Base-by-base conservation (phyloP, 1,140 invertebrate species). In the Camponotus vicinus region DNA sequence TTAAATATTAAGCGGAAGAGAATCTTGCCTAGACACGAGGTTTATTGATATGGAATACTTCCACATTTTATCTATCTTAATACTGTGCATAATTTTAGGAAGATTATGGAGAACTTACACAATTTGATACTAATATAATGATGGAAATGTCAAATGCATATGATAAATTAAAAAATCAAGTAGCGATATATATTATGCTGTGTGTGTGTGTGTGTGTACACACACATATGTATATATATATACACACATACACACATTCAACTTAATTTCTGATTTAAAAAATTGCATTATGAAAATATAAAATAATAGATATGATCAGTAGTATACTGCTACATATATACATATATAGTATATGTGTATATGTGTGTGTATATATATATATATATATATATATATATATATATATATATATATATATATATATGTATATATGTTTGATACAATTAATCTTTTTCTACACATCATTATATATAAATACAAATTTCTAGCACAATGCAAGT, bases 31-130 rank as follows among this genome's bases (percentile, higher is more conserved):
- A 52, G 34, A 69, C 37, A 13, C n/a, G 61, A 78, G 45, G 8
- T 61, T 78, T 21, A 78, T 78, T 84, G 89, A 92, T 92, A 91
- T 91, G 87, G 86, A 86, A 88, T 90, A 92, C 66, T 86, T 82
- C 69, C 84, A 83, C 49, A 59, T 77, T 88, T 88, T 61, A 57
- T 86, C 71, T 83, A 86, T 88, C 70, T 88, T 92, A 92, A 91
- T 92, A 92, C 90, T 92, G 91, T 78, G 87, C 40, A 86, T 49
- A 69, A 85, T 89, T 89, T 76, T 87, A 88, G 88, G 87, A 92
- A 92, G 83, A 91, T 89, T 89, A 88, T 85, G 64, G 59, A 87
- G 78, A 77, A 87, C 85, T 87, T 71, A 45, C 80, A 6, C 21
- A 84, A 86, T 57, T 73, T 69, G 82, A 83, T 27, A 66, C 71